Percentiles rank a stretch among this genome's conserved stretches.
Evolutionary conservation across 2,888 invertebrate species (phyloP).

Genomic region (Dorcus hopei): DNA sequence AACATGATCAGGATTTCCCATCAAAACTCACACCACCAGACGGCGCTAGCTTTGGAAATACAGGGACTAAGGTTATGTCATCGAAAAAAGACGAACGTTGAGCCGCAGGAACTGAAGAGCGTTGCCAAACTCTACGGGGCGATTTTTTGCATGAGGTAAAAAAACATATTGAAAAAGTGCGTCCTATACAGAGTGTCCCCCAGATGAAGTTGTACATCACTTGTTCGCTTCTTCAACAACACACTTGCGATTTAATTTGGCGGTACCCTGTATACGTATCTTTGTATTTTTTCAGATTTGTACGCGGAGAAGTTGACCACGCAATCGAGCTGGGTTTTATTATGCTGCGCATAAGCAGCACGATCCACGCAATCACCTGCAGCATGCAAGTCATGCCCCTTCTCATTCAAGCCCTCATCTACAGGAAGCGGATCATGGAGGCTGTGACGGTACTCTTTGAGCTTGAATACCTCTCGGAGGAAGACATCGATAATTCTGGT

Average conservation of each 20-base stretch:
- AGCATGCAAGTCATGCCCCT: constrained; percentile 44
- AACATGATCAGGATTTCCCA: constrained; percentile 51
- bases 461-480: constrained; percentile 37
- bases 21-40: constrained; percentile 33
- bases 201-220: no score
- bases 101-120: constrained; percentile 49
- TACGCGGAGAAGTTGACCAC: constrained; percentile 42
- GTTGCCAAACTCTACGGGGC: constrained; percentile 48
- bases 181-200: no score
- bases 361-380: constrained; percentile 38
- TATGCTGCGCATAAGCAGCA: constrained; percentile 41
- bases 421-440: constrained; percentile 44
- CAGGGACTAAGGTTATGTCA: constrained; percentile 47
- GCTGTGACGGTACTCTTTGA: constrained; percentile 48
- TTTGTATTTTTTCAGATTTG: constrained; percentile 22
- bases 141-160: constrained; percentile 48
- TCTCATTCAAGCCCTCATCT: constrained; percentile 43
- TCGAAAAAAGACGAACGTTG: constrained; percentile 42
- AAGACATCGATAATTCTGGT: constrained; percentile 38
- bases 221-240: no score
- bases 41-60: constrained; percentile 44
- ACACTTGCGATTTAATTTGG: neutral
- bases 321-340: constrained; percentile 48
- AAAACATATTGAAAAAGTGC: no score
- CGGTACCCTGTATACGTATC: neutral